These are phyloP conservation scores for Drosophila elegans DNA, from an alignment of 1,140 invertebrate species.

Conservation along the genomic window DNA sequence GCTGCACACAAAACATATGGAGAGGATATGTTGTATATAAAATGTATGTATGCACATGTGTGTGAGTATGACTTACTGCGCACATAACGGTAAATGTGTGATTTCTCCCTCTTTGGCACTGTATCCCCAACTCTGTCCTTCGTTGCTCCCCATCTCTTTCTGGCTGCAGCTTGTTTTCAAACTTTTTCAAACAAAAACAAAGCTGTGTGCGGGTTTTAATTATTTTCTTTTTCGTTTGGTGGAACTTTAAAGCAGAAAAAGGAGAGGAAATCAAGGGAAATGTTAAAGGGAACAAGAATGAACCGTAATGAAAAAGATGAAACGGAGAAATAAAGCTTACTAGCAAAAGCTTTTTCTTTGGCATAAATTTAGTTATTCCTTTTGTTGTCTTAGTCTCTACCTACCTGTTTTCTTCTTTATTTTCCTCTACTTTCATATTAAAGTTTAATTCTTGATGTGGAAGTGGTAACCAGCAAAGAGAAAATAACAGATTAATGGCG, in stretches of 20 bases:
- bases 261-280: not conserved
- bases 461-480: not conserved
- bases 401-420: not conserved
- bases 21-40: constrained; percentile 8
- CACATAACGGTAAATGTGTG: constrained; percentile 61
- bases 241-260: constrained; percentile 43
- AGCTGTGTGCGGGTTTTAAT: constrained; percentile 64
- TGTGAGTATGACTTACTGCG: constrained; percentile 25
- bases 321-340: constrained; percentile 9
- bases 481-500: not conserved
- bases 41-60: constrained; percentile 1
- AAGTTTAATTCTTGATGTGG: not conserved
- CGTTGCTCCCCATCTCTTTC: constrained; percentile 18
- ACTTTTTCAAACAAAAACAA: constrained; percentile 35
- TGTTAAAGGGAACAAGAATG: not conserved
- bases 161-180: constrained; percentile 34
- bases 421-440: not conserved
- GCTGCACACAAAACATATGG: constrained; percentile 7
- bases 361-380: constrained; percentile 5
- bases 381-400: not conserved
- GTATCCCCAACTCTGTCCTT: not conserved
- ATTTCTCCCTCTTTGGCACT: not conserved
- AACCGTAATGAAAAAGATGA: not conserved
- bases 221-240: constrained; percentile 52
- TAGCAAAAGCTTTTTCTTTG: constrained; percentile 19